These are phyloP conservation scores for Silvanus unidentatus DNA, from an alignment of 2,888 invertebrate species.

Conservation along the genomic window DNA sequence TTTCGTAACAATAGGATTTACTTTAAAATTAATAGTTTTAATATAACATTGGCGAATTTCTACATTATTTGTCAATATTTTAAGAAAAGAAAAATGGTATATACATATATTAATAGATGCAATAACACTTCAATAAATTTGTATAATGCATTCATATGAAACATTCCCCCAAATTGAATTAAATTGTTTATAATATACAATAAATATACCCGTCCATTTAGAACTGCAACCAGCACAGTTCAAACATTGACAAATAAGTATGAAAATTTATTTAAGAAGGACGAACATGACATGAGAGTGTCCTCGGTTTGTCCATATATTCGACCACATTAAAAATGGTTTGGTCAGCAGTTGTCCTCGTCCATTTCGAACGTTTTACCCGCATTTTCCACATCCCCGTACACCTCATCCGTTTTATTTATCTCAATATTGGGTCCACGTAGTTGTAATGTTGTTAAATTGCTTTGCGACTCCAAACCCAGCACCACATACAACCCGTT, in stretches of 20 bases:
- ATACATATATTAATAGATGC: too few species aligned
- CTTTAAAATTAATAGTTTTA: slow-evolving; percentile 17
- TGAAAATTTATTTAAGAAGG: not conserved
- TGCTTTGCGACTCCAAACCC: slow-evolving; percentile 60
- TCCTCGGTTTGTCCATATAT: not conserved
- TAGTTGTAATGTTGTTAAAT: slow-evolving; percentile 61
- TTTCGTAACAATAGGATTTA: slow-evolving; percentile 34
- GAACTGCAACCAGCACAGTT: slow-evolving; percentile 34
- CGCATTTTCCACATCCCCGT: slow-evolving; percentile 54
- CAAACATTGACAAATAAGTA: slow-evolving; percentile 19
- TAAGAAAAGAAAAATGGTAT: not conserved
- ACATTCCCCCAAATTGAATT: not conserved
- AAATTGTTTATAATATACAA: too few species aligned
- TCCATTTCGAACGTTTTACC: slow-evolving; percentile 56
- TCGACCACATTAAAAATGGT: slow-evolving; percentile 7
- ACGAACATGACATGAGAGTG: slow-evolving; percentile 12
- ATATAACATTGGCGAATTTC: slow-evolving; percentile 17
- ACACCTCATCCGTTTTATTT: slow-evolving; percentile 36
- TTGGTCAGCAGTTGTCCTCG: slow-evolving; percentile 42
- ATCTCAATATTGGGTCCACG: slow-evolving; percentile 37
- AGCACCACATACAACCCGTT: slow-evolving; percentile 67
- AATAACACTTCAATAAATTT: not conserved
- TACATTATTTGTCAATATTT: slow-evolving; percentile 18
- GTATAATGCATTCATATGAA: not conserved
- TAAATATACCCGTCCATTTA: slow-evolving; percentile 8